Conservation (phyloP, 2,113 vertebrate species). For the Theropithecus gelada region DNA sequence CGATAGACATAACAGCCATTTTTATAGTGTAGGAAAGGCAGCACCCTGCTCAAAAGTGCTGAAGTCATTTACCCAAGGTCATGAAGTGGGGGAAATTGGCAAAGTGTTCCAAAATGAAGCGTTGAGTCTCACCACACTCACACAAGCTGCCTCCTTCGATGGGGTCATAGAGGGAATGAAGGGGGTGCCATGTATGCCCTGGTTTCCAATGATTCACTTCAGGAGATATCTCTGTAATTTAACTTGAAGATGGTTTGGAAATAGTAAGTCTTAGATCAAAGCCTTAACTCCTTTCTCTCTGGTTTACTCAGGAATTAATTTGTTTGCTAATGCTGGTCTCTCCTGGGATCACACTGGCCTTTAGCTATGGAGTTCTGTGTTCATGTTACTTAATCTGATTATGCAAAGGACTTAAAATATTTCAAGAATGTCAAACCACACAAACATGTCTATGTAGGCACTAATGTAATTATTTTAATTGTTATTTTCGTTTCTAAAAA, state of each 20-base stretch:
- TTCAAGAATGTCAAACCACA: conserved; percentile 9
- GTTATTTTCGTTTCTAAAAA: conserved; percentile 54
- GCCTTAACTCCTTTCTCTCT: not conserved
- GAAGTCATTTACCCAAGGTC: conserved; percentile 52
- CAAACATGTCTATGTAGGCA: not conserved
- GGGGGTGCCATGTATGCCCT: fast-evolving
- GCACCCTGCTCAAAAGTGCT: conserved; percentile 7
- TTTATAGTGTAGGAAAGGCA: conserved; percentile 11
- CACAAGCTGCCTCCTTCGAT: fast-evolving
- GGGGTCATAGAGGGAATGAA: not conserved
- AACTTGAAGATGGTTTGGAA: conserved; percentile 23
- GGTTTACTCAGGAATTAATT: conserved; percentile 21
- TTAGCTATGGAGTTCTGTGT: not conserved
- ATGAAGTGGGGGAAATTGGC: not conserved
- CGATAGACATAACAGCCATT: not conserved
- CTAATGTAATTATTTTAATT: conserved; percentile 41
- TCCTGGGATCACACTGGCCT: not conserved
- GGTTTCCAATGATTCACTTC: not conserved
- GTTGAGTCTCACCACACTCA: fast-evolving
- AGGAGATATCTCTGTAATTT: not conserved
- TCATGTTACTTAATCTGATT: not conserved
- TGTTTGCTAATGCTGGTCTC: conserved; percentile 5
- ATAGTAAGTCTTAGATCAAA: not conserved
- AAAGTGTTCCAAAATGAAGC: not conserved
- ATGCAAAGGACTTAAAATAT: conserved; percentile 51